Percentiles rank a stretch among this genome's conserved stretches.
Evolutionary conservation across 2,888 invertebrate genomes (phyloP).

Genomic region (Noctua comes): DNA sequence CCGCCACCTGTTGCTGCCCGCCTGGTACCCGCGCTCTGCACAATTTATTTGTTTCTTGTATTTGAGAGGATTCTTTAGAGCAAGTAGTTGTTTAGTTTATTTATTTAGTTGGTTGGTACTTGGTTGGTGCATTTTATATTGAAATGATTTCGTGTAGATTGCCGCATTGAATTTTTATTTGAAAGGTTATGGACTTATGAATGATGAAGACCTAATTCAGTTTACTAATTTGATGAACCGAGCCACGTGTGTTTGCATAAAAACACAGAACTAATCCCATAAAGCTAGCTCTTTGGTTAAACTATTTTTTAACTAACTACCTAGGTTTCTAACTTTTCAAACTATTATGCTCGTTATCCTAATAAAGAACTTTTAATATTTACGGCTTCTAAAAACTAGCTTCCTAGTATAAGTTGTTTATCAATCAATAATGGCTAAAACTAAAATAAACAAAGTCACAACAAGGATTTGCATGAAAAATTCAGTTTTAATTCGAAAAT

Average conservation of each 20-base stretch:
- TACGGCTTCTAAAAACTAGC: not conserved
- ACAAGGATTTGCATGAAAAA: not conserved
- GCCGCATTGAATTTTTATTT: not conserved
- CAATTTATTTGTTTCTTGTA: constrained; percentile 59
- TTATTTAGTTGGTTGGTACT: constrained; percentile 29
- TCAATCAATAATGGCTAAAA: too few relatives aligned
- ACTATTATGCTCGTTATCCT: constrained; percentile 2
- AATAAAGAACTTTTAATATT: not conserved
- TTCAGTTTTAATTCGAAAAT: not conserved
- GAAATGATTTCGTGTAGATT: not conserved
- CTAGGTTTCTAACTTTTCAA: not conserved
- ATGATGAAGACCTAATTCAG: too few relatives aligned
- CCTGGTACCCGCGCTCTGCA: constrained; percentile 50
- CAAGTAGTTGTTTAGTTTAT: constrained; percentile 30
- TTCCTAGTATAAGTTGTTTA: too few relatives aligned
- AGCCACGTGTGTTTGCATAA: not conserved
- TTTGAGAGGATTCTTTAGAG: constrained; percentile 40
- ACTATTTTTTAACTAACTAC: not conserved
- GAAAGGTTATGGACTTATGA: not conserved
- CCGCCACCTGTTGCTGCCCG: constrained; percentile 64
- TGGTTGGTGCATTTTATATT: constrained; percentile 19
- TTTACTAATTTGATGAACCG: not conserved
- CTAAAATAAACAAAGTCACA: too few relatives aligned
- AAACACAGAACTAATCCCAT: not conserved
- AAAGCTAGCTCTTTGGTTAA: not conserved